Conservation (phyloP, 2,888 invertebrate genomes). For the Lithodes maja region DNA sequence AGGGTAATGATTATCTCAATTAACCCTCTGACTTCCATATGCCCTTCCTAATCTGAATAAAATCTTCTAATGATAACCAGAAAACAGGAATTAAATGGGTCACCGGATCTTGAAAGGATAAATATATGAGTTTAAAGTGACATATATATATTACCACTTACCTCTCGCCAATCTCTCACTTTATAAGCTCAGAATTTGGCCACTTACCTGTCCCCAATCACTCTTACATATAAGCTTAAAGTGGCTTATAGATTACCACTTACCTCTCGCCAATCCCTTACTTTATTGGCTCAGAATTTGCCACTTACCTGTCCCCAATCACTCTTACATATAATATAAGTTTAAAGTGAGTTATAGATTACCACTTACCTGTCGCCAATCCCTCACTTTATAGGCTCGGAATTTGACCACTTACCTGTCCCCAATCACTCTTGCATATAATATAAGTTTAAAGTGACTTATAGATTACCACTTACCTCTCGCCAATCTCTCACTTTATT, state of each 20-base stretch:
- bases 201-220: neutral
- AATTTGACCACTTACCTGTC: neutral
- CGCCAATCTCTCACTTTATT: constrained; percentile 15
- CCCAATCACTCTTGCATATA: neutral
- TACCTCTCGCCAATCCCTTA: neutral
- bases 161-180: too few species aligned
- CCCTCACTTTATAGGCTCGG: constrained; percentile 25
- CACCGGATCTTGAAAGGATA: neutral
- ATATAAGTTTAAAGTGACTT: neutral
- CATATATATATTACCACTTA: neutral
- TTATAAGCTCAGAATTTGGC: neutral
- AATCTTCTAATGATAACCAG: too few species aligned
- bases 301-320: neutral
- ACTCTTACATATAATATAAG: neutral
- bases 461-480: neutral
- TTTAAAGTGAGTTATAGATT: neutral
- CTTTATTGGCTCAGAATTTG: constrained; percentile 28
- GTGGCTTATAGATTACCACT: neutral
- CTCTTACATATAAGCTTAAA: neutral
- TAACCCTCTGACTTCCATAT: too few species aligned
- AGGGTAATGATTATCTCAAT: too few species aligned
- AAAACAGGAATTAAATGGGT: too few species aligned
- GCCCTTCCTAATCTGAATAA: too few species aligned
- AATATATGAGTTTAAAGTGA: neutral
- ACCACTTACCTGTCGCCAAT: neutral